These are phyloP conservation scores for Luperina testacea DNA, from an alignment of 2,888 invertebrate genomes.

Conservation along the genomic window DNA sequence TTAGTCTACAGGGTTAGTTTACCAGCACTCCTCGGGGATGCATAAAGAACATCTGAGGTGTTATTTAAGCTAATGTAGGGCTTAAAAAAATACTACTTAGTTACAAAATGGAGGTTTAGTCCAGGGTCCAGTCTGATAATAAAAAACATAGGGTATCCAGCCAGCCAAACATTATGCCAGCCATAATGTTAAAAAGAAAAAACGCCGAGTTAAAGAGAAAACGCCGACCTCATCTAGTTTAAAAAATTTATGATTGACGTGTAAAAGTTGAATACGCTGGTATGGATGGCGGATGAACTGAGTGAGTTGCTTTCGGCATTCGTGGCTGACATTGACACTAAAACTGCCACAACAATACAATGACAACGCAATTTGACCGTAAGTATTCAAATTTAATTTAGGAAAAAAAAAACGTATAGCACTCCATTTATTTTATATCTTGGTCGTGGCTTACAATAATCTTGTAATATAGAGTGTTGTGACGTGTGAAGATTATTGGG, in stretches of 20 bases:
- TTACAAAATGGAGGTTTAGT: background rate
- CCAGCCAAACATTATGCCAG: no score
- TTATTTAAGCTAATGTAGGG: background rate
- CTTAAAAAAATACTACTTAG: background rate
- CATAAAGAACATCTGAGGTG: no score
- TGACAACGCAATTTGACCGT: background rate
- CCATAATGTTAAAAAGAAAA: background rate
- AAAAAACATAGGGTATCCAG: no score
- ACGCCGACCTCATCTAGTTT: no score
- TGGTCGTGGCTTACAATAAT: background rate
- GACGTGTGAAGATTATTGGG: conserved; percentile 18
- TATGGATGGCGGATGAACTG: background rate
- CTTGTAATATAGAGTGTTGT: conserved; percentile 2
- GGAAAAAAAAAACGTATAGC: background rate
- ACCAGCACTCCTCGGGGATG: no score
- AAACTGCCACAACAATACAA: background rate
- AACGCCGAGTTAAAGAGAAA: no score
- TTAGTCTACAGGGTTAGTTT: conserved; percentile 7
- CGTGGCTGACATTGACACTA: background rate
- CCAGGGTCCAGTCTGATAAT: no score
- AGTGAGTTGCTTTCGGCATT: background rate
- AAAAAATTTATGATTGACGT: no score
- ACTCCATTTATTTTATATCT: conserved; percentile 31
- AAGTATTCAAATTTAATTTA: background rate
- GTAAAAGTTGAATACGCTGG: no score